A percentile compares a stretch with the other conserved stretches of the same genome.
Conservation (phyloP, 2,113 vertebrate genomes). For the Tetrax tetrax region DNA sequence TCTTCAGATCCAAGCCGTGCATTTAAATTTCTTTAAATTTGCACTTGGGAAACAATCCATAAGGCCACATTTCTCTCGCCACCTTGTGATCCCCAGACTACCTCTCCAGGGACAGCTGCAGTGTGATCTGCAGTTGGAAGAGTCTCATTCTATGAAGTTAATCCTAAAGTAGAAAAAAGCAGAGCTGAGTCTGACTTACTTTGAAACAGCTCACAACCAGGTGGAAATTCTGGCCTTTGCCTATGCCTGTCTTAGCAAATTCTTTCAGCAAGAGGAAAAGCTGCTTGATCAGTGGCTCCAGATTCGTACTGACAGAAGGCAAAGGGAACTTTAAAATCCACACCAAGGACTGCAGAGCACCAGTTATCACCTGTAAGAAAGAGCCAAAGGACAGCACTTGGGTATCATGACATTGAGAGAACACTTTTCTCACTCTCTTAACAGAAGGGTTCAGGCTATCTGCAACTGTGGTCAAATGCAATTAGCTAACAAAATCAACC, state of each 20-base stretch:
- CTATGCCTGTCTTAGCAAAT: slow-evolving; percentile 91
- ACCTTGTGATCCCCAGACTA: neutral
- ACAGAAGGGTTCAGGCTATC: neutral
- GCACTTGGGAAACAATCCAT: neutral
- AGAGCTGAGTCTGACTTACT: slow-evolving; percentile 73
- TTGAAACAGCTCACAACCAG: slow-evolving; percentile 96
- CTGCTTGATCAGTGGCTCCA: slow-evolving; percentile 81
- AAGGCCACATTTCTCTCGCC: neutral
- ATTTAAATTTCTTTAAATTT: neutral
- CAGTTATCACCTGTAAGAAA: slow-evolving; percentile 87
- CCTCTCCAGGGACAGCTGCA: neutral
- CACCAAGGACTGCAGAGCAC: slow-evolving; percentile 86
- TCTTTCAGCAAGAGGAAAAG: slow-evolving; percentile 95
- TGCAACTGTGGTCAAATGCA: neutral
- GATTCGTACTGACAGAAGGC: slow-evolving; percentile 79
- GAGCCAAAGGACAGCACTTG: neutral
- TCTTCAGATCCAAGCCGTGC: neutral
- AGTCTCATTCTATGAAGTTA: neutral
- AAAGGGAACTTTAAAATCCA: slow-evolving; percentile 92
- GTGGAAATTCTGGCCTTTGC: slow-evolving; percentile 90
- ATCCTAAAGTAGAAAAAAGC: neutral
- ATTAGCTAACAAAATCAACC: neutral
- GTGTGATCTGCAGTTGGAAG: neutral
- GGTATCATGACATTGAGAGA: neutral
- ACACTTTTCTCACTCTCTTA: neutral